These are phyloP conservation scores for Acanthoscelides obtectus DNA, from an alignment of 2,888 invertebrate species.

Conservation along the genomic window DNA sequence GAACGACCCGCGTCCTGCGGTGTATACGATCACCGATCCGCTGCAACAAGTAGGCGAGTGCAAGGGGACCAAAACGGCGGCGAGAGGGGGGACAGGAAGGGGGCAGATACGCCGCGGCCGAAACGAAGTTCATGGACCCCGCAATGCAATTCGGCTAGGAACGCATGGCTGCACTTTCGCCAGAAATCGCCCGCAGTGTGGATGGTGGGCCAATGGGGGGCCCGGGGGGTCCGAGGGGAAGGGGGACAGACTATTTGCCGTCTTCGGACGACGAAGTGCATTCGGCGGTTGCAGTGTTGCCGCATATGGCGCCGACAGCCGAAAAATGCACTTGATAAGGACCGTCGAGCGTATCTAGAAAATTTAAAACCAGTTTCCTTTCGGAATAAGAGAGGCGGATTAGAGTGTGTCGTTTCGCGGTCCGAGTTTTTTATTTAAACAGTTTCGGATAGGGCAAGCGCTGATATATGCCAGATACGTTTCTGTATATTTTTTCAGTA, in stretches of 20 bases:
- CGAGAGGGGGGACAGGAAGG: background rate
- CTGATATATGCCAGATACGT: background rate
- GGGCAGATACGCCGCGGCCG: background rate
- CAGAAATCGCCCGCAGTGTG: slow-evolving; percentile 10
- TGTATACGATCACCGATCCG: background rate
- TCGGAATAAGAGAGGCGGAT: background rate
- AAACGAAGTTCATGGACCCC: slow-evolving; percentile 31
- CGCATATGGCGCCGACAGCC: background rate
- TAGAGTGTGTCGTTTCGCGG: background rate
- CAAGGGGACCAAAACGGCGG: background rate
- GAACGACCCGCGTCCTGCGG: too few relatives aligned
- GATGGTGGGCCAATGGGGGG: background rate
- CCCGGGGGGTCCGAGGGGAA: too few relatives aligned
- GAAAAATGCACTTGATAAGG: background rate
- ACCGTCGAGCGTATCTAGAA: background rate
- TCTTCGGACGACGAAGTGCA: background rate
- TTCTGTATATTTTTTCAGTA: background rate
- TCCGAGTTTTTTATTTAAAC: background rate
- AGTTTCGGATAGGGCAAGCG: background rate
- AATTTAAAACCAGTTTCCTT: background rate
- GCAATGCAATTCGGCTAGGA: slow-evolving; percentile 47
- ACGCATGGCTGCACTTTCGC: slow-evolving; percentile 50
- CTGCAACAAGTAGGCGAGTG: background rate
- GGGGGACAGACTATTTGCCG: background rate
- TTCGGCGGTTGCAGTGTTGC: background rate